Evolutionary conservation across 2,888 invertebrate genomes (phyloP), one percentile per base, ranked within the genome.

Genomic region (Nemurella pictetii): DNA sequence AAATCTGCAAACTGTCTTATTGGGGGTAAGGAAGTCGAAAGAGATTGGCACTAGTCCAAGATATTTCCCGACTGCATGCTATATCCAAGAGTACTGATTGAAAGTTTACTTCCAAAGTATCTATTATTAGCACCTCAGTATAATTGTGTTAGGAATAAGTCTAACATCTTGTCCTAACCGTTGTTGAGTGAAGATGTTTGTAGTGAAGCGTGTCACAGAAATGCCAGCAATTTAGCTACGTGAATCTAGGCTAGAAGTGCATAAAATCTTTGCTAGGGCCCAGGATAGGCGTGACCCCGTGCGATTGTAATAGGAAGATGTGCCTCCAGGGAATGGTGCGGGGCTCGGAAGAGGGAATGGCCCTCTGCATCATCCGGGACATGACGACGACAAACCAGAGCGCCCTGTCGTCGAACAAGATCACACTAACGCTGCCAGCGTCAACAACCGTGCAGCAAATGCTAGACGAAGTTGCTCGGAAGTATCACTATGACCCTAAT

Each of bases 301-400:
- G 32, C 35, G 74, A 28, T 28, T 35, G 77, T 83, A 7, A 27
- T 55, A 25, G 25, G 15, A 78, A 27, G 25, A 87, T 87, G 86
- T 87, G 86, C 80, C 86, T 89, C 82, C 88, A 91, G 91, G 90
- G 89, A 88, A 92, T 92, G 92, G 91, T 92, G 89, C 91, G 91
- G 88, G 89, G 89, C 86, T 89, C 89, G 85, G 90, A 89, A 87
- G 91, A 90, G 87, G 88, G 88, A 83, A 87, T 89, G 86, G 89
- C 90, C 25, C 86, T 90, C 86, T 92, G 92, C 88, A 89, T 91
- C 85, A 90, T 92, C 81, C 89, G 91, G 74, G 91, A 91, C 87
- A 88, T 90, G 88, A 89, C 90, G 29, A 89, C 89, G 85, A 87
- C 88, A 20, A 86, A 88, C 35, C 85, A 86, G 20, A 86, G 87